Conservation (phyloP, 2,113 vertebrate species). For the Platysternon megacephalum region DNA sequence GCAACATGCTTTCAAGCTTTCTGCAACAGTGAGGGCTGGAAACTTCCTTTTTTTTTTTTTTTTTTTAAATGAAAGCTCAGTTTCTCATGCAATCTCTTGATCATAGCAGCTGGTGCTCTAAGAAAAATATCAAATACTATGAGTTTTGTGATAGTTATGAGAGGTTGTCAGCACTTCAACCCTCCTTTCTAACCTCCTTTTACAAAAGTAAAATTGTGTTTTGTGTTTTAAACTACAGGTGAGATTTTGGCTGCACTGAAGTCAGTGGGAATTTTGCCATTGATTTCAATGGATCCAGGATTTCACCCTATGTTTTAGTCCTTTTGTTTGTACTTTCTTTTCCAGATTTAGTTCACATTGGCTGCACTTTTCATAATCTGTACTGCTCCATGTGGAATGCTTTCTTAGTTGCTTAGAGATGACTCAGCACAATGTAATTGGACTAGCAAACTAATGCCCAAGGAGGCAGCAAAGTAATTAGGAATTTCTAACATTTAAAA, state of each 20-base stretch:
- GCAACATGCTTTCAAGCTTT: constrained; percentile 2
- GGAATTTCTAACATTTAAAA: not conserved
- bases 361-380: not conserved
- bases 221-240: not conserved
- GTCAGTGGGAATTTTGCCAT: not conserved
- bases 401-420: not conserved
- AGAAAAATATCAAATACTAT: not conserved
- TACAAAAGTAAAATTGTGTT: not conserved
- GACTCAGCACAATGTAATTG: not conserved
- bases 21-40: not conserved
- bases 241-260: not conserved
- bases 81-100: not conserved
- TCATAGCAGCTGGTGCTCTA: not conserved
- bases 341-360: not conserved
- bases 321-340: not conserved
- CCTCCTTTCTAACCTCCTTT: not conserved
- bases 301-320: constrained; percentile 18
- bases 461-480: not conserved
- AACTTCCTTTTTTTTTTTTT: not conserved
- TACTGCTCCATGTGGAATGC: not conserved
- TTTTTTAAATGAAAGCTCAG: not conserved
- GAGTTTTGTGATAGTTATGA: not conserved
- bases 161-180: not conserved
- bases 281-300: not conserved
- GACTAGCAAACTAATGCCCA: not conserved